Conservation (phyloP, 2,888 invertebrate species). For the Podabrus alpinus region DNA sequence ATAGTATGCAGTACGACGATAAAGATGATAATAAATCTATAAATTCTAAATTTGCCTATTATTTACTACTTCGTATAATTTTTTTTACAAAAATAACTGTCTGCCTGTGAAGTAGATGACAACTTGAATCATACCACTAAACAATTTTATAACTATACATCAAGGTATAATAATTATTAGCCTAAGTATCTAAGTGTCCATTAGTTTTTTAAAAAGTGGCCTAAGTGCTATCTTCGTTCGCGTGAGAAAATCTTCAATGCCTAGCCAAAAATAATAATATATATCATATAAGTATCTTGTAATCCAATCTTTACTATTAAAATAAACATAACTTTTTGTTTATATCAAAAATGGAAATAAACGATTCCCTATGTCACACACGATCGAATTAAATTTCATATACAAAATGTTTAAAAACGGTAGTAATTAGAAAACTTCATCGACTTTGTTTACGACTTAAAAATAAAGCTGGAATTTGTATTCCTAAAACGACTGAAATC, state of each 20-base stretch:
- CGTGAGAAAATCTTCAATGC: background rate
- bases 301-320: background rate
- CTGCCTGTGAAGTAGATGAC: background rate
- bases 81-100: background rate
- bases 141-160: background rate
- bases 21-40: background rate
- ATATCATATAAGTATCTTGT: background rate
- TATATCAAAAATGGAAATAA: background rate
- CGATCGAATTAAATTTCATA: slow-evolving; percentile 1
- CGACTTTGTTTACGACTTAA: slow-evolving; percentile 44
- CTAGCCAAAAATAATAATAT: slow-evolving; percentile 2
- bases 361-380: background rate
- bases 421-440: slow-evolving; percentile 51
- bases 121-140: background rate
- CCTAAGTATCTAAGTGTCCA: slow-evolving; percentile 1
- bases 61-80: background rate
- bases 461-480: slow-evolving; percentile 46
- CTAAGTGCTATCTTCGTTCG: background rate
- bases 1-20: no score
- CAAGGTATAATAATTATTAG: background rate
- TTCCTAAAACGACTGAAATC: slow-evolving; percentile 45
- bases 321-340: background rate
- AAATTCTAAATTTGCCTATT: background rate
- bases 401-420: slow-evolving; percentile 34
- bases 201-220: background rate